Base-by-base conservation (phyloP, 2,888 invertebrate genomes). In the Dichetophora obliterata region DNA sequence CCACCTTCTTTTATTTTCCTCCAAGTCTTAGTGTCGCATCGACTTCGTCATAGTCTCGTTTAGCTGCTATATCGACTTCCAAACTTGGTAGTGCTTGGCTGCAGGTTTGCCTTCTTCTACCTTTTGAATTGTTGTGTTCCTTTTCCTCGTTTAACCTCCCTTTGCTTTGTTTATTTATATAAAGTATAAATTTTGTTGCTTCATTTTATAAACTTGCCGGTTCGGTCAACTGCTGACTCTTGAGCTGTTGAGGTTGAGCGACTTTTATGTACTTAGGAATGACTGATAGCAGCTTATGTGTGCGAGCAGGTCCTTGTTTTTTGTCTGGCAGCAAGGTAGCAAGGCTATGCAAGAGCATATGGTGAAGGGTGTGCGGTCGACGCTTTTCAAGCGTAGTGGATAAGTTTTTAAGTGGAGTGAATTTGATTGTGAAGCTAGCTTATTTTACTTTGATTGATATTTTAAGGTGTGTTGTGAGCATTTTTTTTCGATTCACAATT, bases 381-480 rank as follows among this genome's bases (percentile, higher is more conserved):
- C 5, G 31, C 8, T 14, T 16, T 19, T 2, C 27, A 19, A 34
- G 19, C 48, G 43, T 75, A 50, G 34, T 69, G 65, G 61, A 69
- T 68, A 52, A 16, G 43, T 76, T 27, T 72, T 75, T 43, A 72
- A 50, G 52, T 61, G 65, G 27, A 24, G 14, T 54, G 37, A 22
- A n/a, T 19, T 24, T 34, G 54, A 59, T 59, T 54, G 63, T 70
- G 59, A 65, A 69, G 77, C 73, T 37, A 71, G 75, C 75, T 77
- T 79, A 76, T 76, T 77, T 77, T 75, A 76, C 75, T 77, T 76
- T 79, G 79, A 79, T 79, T 79, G 79, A 79, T 79, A 79, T 76
- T 77, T 76, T 50, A 76, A 77, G 76, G 77, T 79, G 77, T 79
- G 75, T 73, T 73, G 48, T 69, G 57, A 59, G 19, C n/a, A 19